phyloP scores from a whole-genome alignment of 2,888 invertebrate genomes.

The Terebella lapidaria region DNA sequence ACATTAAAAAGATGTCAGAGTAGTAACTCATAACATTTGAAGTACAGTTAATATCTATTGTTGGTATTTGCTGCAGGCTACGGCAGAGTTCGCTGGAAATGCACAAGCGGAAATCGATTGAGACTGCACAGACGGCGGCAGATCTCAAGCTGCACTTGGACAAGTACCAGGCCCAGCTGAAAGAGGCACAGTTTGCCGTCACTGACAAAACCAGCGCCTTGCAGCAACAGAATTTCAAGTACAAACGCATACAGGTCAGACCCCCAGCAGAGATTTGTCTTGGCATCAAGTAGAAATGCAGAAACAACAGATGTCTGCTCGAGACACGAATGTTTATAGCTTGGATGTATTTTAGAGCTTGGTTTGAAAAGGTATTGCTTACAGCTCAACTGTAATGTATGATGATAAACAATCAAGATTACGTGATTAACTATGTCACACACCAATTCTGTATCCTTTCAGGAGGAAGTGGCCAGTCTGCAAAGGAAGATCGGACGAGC shows the following conservation, averaged over 20 bases:
- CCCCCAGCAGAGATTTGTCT: too few relatives aligned
- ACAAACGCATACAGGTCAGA: conserved; percentile 69
- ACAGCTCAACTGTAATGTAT: too few relatives aligned
- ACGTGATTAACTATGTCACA: too few relatives aligned
- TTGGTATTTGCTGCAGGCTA: conserved; percentile 60
- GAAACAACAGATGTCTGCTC: background rate
- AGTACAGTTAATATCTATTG: too few relatives aligned
- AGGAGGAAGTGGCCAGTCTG: conserved; percentile 90
- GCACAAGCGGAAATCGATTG: conserved; percentile 95
- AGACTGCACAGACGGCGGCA: conserved; percentile 93
- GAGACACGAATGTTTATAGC: background rate
- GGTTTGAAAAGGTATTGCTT: too few relatives aligned
- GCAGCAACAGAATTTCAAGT: conserved; percentile 94
- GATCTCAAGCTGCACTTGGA: conserved; percentile 95
- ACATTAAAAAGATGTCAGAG: too few relatives aligned
- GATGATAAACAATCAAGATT: too few relatives aligned
- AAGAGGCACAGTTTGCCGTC: conserved; percentile 92
- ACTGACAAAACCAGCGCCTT: conserved; percentile 93
- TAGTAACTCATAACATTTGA: too few relatives aligned
- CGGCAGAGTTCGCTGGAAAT: conserved; percentile 96
- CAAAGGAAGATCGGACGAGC: conserved; percentile 90
- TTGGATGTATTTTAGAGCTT: too few relatives aligned
- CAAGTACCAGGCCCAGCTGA: conserved; percentile 96
- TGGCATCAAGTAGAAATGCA: too few relatives aligned
- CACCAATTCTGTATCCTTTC: too few relatives aligned